Base-by-base conservation (phyloP, 1,140 invertebrate species). In the Cydia splendana region DNA sequence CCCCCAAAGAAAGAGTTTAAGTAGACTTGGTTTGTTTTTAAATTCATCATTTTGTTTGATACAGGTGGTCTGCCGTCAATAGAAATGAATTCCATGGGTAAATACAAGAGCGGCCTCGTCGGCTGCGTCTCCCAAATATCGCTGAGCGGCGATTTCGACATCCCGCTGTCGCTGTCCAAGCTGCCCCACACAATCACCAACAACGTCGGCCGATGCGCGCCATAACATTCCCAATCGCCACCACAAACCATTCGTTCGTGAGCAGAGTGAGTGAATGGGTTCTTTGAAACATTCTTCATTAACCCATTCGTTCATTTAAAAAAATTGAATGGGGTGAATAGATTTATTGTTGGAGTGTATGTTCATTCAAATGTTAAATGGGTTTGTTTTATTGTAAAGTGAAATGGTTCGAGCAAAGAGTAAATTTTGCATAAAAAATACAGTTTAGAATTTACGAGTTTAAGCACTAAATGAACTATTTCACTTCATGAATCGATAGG, bases 61-160 rank as follows among this genome's bases (percentile, higher is more conserved):
- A 20, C 85, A 94, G 93, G 93, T 80, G 93, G 93, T 18, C 84
- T 94, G 69, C 87, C 93, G 42, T 91, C 93, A 62, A 93, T 94
- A 87, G 91, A 92, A 85, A 85, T 93, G 48, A 93, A 91, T 80
- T 92, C 93, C 4, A 83, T 88, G 79, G 93, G 92, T 2, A 88
- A 88, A 81, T 93, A 93, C 80, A 89, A 87, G 45, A 87, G 85
- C 65, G 93, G 93, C 4, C 80, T 94, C 10, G 83, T 89, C 15
- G 93, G 93, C 13, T 94, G 93, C 80, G 91, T 94, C 4, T 94
- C 93, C 0, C 92, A 93, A 78, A 90, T 94, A 82, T 93, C 90
- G 0, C 78, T 94, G 5, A 93, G 92, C 74, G 90, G 93, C 0
- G 93, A 94, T 77, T 93, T 93, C 75, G 92, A 94, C 78, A 93